A percentile compares a stretch with the other conserved stretches of the same genome.
These are phyloP conservation scores for Drosophila mayri DNA, from an alignment of 1,140 invertebrate species.

Conservation along the genomic window DNA sequence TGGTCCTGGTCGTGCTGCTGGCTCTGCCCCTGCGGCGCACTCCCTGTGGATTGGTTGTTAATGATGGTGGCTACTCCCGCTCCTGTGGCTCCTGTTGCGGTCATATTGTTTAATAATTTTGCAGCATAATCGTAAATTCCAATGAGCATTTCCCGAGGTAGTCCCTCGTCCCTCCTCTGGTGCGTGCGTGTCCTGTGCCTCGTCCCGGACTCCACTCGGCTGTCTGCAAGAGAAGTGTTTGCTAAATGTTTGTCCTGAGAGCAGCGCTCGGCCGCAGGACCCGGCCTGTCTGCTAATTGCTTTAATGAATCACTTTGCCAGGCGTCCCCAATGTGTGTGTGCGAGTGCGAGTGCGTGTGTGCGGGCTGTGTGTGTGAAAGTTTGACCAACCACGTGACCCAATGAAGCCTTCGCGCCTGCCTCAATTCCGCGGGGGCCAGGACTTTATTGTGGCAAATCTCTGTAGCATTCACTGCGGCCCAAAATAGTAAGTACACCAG, in stretches of 20 bases:
- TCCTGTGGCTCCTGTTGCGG: constrained; percentile 59
- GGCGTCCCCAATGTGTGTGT: not conserved
- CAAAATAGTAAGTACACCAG: no score
- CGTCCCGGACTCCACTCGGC: constrained; percentile 2
- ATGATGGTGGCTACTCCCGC: not conserved
- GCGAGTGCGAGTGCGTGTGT: not conserved
- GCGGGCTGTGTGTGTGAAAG: constrained; percentile 14
- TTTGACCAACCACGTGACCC: constrained; percentile 24
- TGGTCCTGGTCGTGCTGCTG: not conserved
- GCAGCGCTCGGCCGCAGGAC: constrained; percentile 3
- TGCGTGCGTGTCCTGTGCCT: constrained; percentile 4
- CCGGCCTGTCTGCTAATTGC: constrained; percentile 56
- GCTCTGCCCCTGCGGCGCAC: constrained; percentile 9
- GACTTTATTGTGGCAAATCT: not conserved
- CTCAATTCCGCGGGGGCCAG: not conserved
- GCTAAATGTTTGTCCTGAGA: constrained; percentile 41
- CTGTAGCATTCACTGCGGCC: not conserved
- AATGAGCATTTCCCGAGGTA: constrained; percentile 60
- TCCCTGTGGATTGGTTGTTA: constrained; percentile 8
- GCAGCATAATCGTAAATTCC: constrained; percentile 79
- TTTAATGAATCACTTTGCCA: constrained; percentile 65
- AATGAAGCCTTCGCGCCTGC: constrained; percentile 12
- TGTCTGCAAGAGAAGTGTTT: constrained; percentile 58
- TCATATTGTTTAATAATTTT: constrained; percentile 82
- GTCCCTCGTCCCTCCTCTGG: constrained; percentile 1